Conservation (phyloP, 2,797 vertebrate genomes). For the Zenarchopterus dispar region DNA sequence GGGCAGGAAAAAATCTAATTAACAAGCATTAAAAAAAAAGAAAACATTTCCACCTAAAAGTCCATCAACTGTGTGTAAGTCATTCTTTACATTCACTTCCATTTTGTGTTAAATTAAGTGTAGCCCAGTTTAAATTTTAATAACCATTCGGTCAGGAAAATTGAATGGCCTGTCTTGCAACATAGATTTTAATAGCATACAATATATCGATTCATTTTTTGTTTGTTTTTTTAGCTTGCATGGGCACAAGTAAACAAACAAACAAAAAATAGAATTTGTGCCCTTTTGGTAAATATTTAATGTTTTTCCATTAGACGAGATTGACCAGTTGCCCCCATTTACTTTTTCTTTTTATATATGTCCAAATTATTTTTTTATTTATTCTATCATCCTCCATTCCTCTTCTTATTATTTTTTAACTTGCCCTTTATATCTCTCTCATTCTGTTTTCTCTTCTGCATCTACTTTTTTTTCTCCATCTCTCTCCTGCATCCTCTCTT, state of each 20-base stretch:
- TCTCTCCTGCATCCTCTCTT: constrained; percentile 23
- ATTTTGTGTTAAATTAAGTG: no score
- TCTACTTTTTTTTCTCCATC: constrained; percentile 14
- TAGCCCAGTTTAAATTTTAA: no score
- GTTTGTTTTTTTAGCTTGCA: background rate
- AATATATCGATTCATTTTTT: no score
- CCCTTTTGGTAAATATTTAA: background rate
- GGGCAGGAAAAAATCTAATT: no score
- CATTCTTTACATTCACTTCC: no score
- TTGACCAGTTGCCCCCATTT: background rate
- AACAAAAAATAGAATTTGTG: background rate
- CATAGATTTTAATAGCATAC: background rate
- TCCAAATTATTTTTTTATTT: background rate
- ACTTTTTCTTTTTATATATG: background rate
- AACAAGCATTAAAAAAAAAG: no score
- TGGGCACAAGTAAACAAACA: background rate
- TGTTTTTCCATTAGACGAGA: background rate
- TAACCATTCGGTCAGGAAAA: no score
- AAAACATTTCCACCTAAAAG: no score
- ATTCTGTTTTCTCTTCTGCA: background rate
- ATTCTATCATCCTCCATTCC: constrained; percentile 2
- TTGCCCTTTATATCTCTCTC: constrained; percentile 3
- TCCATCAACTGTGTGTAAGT: no score
- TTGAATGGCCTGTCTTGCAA: no score
- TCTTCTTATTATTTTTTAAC: constrained; percentile 10